Evolutionary conservation across 2,888 invertebrate genomes (phyloP).

Genomic region (Ophion obscuratus): DNA sequence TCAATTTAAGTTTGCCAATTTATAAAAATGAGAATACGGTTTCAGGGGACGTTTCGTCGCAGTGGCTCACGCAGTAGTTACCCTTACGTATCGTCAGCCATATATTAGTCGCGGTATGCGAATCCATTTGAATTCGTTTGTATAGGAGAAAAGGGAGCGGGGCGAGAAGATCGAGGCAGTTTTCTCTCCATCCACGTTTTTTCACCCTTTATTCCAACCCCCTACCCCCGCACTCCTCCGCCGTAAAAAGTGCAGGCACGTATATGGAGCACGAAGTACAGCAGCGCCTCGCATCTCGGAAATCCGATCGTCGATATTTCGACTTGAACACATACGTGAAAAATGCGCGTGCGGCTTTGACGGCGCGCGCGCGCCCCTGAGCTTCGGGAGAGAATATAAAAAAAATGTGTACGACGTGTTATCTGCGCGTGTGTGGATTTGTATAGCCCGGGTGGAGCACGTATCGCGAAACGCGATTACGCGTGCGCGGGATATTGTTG

Average conservation of each 20-base stretch:
- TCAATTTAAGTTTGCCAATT: conserved; percentile 5
- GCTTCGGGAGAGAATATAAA: not conserved
- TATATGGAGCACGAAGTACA: conserved; percentile 4
- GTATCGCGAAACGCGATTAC: not conserved
- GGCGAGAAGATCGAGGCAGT: not conserved
- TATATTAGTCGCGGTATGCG: conserved; percentile 3
- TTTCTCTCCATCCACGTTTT: not conserved
- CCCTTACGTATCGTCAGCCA: not conserved
- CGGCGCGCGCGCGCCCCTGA: not conserved
- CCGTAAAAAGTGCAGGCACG: conserved; percentile 27
- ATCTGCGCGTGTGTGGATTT: conserved; percentile 1
- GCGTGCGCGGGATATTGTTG: not conserved
- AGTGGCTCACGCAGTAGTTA: not conserved
- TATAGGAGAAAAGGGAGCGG: not conserved
- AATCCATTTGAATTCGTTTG: conserved; percentile 13
- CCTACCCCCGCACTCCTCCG: not conserved
- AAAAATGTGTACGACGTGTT: not conserved
- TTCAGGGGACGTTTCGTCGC: not conserved
- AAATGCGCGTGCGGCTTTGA: conserved; percentile 30
- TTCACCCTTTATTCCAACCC: not conserved
- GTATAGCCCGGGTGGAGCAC: not conserved
- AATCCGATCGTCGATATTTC: conserved; percentile 57
- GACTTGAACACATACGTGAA: conserved; percentile 39
- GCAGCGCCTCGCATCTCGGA: conserved; percentile 28
- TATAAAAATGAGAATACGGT: not conserved